A percentile compares a stretch with the other conserved stretches of the same genome.
Evolutionary conservation across 2,113 vertebrate species (phyloP).

Genomic region (Astatoreochromis straeleni): DNA sequence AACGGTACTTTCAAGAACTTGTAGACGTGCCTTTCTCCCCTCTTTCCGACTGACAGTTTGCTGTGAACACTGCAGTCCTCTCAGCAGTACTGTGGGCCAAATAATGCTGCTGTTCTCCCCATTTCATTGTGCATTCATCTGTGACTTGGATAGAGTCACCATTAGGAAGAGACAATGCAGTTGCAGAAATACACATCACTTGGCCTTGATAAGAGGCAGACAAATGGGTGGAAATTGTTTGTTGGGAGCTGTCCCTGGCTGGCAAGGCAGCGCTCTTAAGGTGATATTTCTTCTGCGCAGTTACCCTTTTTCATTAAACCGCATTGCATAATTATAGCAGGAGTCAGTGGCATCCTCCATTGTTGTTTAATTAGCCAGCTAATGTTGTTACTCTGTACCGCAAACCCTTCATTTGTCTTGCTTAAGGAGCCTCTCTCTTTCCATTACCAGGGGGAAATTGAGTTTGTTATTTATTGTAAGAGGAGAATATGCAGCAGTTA

Average conservation of each 20-base stretch:
- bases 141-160: constrained; percentile 38
- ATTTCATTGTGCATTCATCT: constrained; percentile 42
- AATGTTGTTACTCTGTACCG: constrained; percentile 74
- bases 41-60: not conserved
- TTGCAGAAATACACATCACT: constrained; percentile 28
- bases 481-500: constrained; percentile 47
- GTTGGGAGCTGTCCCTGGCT: constrained; percentile 1
- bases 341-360: constrained; percentile 62
- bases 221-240: constrained; percentile 33
- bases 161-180: constrained; percentile 29
- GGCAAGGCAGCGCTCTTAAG: constrained; percentile 2
- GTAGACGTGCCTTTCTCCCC: not conserved
- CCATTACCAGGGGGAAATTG: constrained; percentile 63
- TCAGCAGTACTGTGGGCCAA: constrained; percentile 9
- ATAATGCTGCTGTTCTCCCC: constrained; percentile 29
- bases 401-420: constrained; percentile 78
- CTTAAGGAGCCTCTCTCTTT: constrained; percentile 69
- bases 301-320: constrained; percentile 72
- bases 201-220: constrained; percentile 26
- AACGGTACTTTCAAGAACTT: not conserved
- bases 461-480: constrained; percentile 72
- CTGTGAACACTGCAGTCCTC: not conserved
- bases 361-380: constrained; percentile 80
- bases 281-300: constrained; percentile 55
- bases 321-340: constrained; percentile 60